Conservation (phyloP, 1,140 invertebrate species). For the Dendrolimus punctatus region DNA sequence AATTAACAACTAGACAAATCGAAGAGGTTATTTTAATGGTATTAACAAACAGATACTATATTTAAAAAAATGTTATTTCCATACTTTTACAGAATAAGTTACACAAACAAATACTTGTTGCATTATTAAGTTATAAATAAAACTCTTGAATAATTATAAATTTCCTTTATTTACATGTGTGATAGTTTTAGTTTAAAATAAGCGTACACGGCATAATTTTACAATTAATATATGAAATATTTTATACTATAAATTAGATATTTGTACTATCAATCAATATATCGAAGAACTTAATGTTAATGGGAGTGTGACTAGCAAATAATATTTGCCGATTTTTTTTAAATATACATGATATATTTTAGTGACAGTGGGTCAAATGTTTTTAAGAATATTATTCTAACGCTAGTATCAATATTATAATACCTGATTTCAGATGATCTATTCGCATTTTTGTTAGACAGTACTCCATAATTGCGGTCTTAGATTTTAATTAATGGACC, state of each 20-base stretch:
- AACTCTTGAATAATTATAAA: conserved; percentile 55
- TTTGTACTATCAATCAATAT: conserved; percentile 71
- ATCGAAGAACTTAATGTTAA: conserved; percentile 64
- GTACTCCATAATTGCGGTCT: too few species aligned
- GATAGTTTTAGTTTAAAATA: conserved; percentile 69
- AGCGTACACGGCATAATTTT: conserved; percentile 71
- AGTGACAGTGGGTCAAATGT: conserved; percentile 62
- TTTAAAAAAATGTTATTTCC: too few species aligned
- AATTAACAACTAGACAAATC: too few species aligned
- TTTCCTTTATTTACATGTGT: conserved; percentile 69
- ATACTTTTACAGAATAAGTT: too few species aligned
- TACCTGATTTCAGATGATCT: conserved; percentile 20
- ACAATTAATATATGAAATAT: conserved; percentile 66
- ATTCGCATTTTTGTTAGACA: background rate
- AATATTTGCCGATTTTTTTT: conserved; percentile 61
- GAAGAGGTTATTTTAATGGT: background rate
- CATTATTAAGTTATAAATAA: conserved; percentile 22
- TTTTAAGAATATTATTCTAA: conserved; percentile 41
- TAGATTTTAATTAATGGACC: too few species aligned
- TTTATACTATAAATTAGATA: conserved; percentile 67
- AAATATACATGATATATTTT: conserved; percentile 39
- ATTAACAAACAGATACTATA: background rate
- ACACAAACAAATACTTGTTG: background rate
- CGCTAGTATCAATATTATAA: conserved; percentile 31
- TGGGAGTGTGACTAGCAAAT: conserved; percentile 69